Base-by-base conservation (phyloP, 2,888 invertebrate species). In the Scaeva pyrastri region DNA sequence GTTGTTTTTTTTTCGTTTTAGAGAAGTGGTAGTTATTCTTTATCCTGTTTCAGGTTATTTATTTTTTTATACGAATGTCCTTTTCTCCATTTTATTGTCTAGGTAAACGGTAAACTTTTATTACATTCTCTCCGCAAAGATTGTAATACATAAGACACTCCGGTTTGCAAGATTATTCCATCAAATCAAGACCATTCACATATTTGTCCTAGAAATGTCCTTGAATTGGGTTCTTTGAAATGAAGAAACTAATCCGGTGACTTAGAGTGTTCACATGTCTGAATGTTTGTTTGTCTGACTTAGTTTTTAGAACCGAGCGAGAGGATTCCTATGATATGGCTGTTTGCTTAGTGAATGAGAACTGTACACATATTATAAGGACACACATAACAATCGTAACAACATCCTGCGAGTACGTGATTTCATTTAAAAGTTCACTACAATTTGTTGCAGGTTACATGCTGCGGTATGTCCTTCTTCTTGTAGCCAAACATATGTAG, bases 371-470 rank as follows among this genome's bases (percentile, higher is more conserved):
- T 77, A 86, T 78, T 78, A 86, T 82, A 86, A 86, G 86, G 86
- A 86, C 86, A 86, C 82, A 86, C 77, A 86, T 77, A 86, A 86
- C 86, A 86, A 82, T 86, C 82, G 86, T 86, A 86, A 86, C 86
- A 86, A 86, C 86, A 86, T 86, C 82, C 86, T 74, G 86, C 86
- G 86, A 86, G 86, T 86, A 86, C 86, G 86, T 86, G 86, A 86
- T 86, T 86, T 86, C 86, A 86, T 86, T 86, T 86, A 82, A 86
- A 86, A 86, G 86, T 86, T 86, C 86, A 74, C 73, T 86, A 86
- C 82, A 86, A 86, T 86, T 86, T 86, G 82, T 82, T 86, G 77
- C 86, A 86, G 77, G 82, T 86, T 86, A 86, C 77, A 86, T 78
- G 74, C 86, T 86, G 86, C 82, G 86, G 86, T 86, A 74, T 86